Evolutionary conservation across 2,113 vertebrate genomes (phyloP).

Genomic region (Pogonocichla stellata): DNA sequence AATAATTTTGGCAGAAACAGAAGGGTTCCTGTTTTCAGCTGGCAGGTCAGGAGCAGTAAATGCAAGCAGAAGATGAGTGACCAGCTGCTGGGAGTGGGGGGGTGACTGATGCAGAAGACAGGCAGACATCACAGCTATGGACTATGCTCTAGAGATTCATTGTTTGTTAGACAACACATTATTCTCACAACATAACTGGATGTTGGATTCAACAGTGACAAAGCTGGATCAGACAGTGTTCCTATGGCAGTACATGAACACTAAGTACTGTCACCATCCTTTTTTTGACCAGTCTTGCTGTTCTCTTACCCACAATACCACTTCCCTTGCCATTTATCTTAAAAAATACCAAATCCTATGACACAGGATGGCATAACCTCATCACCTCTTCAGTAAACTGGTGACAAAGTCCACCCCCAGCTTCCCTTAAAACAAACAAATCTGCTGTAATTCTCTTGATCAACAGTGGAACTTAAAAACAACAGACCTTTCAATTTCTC

Average conservation of each 20-base stretch:
- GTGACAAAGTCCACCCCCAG: neutral
- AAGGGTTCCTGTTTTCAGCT: neutral
- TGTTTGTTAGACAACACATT: neutral
- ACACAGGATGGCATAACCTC: neutral
- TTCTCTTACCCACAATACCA: neutral
- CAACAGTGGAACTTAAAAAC: neutral
- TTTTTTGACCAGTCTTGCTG: neutral
- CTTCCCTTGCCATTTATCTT: neutral
- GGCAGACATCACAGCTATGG: neutral
- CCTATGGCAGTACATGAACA: neutral
- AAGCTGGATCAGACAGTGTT: neutral
- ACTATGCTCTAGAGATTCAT: neutral
- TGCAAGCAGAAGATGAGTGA: neutral
- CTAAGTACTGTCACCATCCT: neutral
- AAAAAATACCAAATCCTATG: neutral
- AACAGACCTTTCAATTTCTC: neutral
- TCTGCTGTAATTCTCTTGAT: neutral
- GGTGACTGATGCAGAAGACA: neutral
- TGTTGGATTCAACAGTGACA: neutral
- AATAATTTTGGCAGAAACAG: neutral
- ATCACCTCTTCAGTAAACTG: neutral
- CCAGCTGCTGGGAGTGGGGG: neutral
- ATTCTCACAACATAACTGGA: neutral
- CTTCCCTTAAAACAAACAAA: neutral
- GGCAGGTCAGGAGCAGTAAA: neutral